phyloP scores from a whole-genome alignment of 2,888 invertebrate genomes.

The Iselma pallidipennis region DNA sequence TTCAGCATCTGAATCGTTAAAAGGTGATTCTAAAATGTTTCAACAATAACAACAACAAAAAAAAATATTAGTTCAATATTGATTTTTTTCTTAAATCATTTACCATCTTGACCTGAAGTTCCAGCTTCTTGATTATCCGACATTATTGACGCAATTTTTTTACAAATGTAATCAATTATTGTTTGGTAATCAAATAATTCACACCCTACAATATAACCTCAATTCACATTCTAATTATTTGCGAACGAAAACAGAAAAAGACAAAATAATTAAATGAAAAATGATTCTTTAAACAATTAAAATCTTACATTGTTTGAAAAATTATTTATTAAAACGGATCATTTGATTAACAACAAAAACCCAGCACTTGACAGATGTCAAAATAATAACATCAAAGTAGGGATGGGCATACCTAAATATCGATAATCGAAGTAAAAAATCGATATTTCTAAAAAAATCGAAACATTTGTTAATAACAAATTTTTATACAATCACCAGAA shows the following conservation, averaged over 20 bases:
- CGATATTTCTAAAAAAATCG: too few species aligned
- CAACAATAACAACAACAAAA: too few species aligned
- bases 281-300: too few species aligned
- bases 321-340: too few species aligned
- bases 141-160: not conserved
- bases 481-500: too few species aligned
- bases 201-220: not conserved
- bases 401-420: too few species aligned
- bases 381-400: too few species aligned
- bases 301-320: too few species aligned
- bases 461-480: too few species aligned
- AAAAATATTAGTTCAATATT: not conserved
- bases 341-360: too few species aligned
- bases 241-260: not conserved
- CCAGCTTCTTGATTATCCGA: not conserved
- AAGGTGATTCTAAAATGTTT: not conserved
- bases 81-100: not conserved
- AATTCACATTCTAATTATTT: not conserved
- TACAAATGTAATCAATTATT: not conserved
- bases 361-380: not conserved
- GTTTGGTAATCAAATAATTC: not conserved
- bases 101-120: not conserved
- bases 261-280: too few species aligned
- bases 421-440: too few species aligned
- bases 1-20: constrained; percentile 53